These are phyloP conservation scores for Chalcosyrphus nemorum DNA, from an alignment of 2,888 invertebrate species.

Conservation along the genomic window DNA sequence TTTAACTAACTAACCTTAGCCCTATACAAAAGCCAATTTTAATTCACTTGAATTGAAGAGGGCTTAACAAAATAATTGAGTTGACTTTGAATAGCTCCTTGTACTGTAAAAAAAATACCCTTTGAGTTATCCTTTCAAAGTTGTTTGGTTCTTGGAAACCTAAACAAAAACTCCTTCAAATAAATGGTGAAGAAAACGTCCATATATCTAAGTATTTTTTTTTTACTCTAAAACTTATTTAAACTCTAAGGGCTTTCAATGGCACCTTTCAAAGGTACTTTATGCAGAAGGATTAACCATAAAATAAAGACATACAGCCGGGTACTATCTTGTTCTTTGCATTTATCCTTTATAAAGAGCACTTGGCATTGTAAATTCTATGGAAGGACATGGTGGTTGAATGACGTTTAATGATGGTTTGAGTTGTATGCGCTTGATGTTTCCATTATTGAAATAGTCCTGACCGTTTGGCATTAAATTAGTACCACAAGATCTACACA, in stretches of 20 bases:
- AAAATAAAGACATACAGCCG: not conserved
- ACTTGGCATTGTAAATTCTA: not conserved
- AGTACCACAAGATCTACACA: too few relatives aligned
- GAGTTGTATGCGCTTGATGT: too few relatives aligned
- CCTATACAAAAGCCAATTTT: not conserved
- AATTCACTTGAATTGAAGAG: not conserved
- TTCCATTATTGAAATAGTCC: too few relatives aligned
- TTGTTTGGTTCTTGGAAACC: too few relatives aligned
- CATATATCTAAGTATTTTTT: not conserved
- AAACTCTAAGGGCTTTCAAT: not conserved
- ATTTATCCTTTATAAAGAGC: not conserved
- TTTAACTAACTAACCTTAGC: not conserved
- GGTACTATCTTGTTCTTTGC: not conserved
- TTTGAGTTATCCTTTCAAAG: not conserved
- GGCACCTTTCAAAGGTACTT: not conserved
- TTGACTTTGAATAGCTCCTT: not conserved
- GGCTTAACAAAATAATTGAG: not conserved
- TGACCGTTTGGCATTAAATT: too few relatives aligned
- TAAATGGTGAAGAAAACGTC: not conserved
- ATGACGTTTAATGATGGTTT: not conserved
- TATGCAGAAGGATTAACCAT: not conserved
- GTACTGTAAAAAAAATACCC: too few relatives aligned
- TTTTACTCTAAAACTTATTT: not conserved
- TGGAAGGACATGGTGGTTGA: not conserved
- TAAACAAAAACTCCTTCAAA: not conserved